Evolutionary conservation across 2,113 vertebrate genomes (phyloP), one percentile per base, ranked within the genome.

Genomic region (Pangasianodon gigas): DNA sequence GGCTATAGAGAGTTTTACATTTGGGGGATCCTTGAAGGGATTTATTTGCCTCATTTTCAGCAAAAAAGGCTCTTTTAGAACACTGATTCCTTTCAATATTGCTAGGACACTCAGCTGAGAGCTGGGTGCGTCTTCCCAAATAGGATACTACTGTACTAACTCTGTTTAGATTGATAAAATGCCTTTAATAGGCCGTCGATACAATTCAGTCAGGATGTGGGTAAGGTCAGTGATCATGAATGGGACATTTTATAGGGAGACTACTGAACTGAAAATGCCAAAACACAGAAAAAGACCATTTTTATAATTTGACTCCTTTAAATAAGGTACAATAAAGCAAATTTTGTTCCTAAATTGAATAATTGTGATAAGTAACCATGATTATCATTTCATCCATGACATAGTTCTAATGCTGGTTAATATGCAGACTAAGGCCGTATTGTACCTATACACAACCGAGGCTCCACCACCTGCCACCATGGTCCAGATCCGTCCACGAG

Each of bases 381-480:
- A 14, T 51, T 52, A 79, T 80, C 4, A 10, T 82, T 56, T 56
- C 13, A 82, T 56, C 6, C 14, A 82, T 82, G 16, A 46, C 21
- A 0, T 51, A 51, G 11, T 51, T 79, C 44, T 44, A 69, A 69
- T 32, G 10, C 10, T 58, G 32, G 65, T 77, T 58, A 26, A 41
- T 44, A 21, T 44, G 44, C 24, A 62, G 67, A 51, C 26, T 67
- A 41, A 54, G 8, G 51, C 41, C 7, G n/a, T 51, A 29, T 21
- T 19, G 21, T 87, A 99, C 98, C 98, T 99, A 96, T 99, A 99
- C 4, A 99, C 98, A 4, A 99, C 98, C 0, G 98, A 99, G 71
- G 98, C 98, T 0, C 98, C 98, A 2, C 98, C 98, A 1, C 98
- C 98, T 3, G 98, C 98, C 94, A 99, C 98, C 98, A 99, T 99